Percentiles rank a stretch among this genome's conserved stretches.
Conservation (phyloP, 30 jellyfish, hydroid and myxozoan genomes). For the Rhopilema esculentum region DNA sequence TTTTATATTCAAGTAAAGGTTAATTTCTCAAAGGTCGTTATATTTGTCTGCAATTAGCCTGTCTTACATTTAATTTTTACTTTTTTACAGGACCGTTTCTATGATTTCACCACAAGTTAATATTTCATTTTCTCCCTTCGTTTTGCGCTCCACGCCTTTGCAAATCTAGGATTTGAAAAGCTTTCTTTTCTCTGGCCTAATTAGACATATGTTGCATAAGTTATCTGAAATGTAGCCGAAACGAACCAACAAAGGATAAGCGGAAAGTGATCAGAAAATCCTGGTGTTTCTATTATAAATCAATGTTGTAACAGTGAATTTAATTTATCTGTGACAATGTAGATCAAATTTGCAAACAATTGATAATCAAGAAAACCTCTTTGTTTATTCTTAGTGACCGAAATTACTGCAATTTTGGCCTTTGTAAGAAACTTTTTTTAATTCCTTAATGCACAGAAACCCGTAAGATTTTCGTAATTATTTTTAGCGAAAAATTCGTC, state of each 20-base stretch:
- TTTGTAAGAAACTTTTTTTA: background rate
- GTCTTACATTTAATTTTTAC: background rate
- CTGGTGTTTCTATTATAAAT: no score
- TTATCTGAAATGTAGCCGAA: background rate
- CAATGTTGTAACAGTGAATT: background rate
- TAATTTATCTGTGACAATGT: background rate
- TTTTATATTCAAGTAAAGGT: no score
- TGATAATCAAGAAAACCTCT: background rate
- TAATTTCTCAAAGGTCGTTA: background rate
- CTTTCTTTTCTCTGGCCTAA: background rate
- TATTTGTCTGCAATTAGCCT: background rate
- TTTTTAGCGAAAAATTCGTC: background rate
- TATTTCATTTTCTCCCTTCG: background rate
- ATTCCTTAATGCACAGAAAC: background rate
- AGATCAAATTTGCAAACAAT: background rate
- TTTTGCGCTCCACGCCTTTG: background rate
- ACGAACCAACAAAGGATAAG: background rate
- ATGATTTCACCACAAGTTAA: background rate
- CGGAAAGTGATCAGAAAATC: background rate
- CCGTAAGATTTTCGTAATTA: background rate
- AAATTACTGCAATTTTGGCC: background rate
- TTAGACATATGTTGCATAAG: background rate
- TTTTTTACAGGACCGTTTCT: background rate
- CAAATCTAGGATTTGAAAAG: background rate
- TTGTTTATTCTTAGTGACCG: background rate